Evolutionary conservation across 37 sponge, comb jelly and placozoan genomes (phyloP).

Genomic region (Chondrosia reniformis): DNA sequence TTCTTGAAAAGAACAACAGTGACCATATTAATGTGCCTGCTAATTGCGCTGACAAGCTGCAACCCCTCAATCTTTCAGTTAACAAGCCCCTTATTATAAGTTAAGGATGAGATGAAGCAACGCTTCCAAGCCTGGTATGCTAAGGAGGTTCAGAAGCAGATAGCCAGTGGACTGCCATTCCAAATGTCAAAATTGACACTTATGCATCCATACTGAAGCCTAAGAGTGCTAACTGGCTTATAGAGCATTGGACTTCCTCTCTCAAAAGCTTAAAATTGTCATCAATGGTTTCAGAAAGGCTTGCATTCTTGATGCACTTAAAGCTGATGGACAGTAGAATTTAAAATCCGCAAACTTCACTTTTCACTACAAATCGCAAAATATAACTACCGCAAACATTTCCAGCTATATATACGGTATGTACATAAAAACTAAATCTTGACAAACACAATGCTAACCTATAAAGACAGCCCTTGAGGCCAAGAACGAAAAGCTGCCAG

Average conservation of each 20-base stretch:
- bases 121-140: constrained; percentile 52
- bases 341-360: not conserved
- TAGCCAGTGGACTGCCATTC: constrained; percentile 10
- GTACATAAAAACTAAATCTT: no score
- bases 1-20: constrained; percentile 20
- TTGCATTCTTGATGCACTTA: no score
- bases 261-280: constrained; percentile 25
- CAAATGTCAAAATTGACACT: constrained; percentile 21
- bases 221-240: not conserved
- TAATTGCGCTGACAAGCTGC: constrained; percentile 47
- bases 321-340: constrained; percentile 10
- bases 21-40: constrained; percentile 24
- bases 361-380: not conserved
- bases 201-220: constrained; percentile 6
- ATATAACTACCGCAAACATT: not conserved
- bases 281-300: constrained; percentile 35
- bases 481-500: no score
- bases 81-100: constrained; percentile 26
- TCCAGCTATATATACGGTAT: not conserved
- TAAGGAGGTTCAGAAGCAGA: constrained; percentile 21
- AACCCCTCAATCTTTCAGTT: constrained; percentile 30
- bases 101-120: constrained; percentile 33
- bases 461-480: no score
- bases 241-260: constrained; percentile 18
- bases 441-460: no score